Evolutionary conservation across 2,888 invertebrate genomes (phyloP).

Genomic region (Polymixis flavicincta): DNA sequence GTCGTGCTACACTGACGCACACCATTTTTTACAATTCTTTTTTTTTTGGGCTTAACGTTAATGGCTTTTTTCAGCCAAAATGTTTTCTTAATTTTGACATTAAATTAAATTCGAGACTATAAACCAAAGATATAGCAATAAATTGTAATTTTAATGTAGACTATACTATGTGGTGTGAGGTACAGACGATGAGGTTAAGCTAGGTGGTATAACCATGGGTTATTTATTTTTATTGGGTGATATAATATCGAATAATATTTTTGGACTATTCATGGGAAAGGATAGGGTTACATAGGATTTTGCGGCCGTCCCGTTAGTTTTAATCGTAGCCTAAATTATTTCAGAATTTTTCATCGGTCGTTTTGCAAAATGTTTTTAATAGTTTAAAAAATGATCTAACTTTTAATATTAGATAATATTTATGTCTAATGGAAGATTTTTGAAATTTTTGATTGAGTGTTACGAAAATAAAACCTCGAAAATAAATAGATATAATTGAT

Average conservation of each 20-base stretch:
- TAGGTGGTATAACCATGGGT: constrained; percentile 74
- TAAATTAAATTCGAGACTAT: constrained; percentile 55
- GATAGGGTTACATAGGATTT: constrained; percentile 42
- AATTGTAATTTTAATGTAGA: constrained; percentile 70
- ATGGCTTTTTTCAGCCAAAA: neutral
- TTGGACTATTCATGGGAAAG: constrained; percentile 52
- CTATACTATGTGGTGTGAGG: constrained; percentile 86
- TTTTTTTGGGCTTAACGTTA: neutral
- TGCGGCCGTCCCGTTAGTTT: constrained; percentile 43
- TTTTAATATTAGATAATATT: neutral
- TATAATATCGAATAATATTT: constrained; percentile 54
- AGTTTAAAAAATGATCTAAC: constrained; percentile 7
- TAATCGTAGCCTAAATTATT: constrained; percentile 6
- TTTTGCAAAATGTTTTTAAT: neutral
- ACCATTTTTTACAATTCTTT: neutral
- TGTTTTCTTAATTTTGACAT: neutral
- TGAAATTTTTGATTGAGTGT: neutral
- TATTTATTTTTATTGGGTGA: constrained; percentile 79
- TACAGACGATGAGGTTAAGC: constrained; percentile 80
- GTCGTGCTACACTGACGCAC: constrained; percentile 14
- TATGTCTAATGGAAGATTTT: constrained; percentile 1
- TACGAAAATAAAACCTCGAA: constrained; percentile 10
- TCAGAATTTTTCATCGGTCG: neutral
- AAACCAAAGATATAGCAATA: constrained; percentile 63
- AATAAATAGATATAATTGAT: constrained; percentile 17